Evolutionary conservation across 2,113 vertebrate species (phyloP).

Genomic region (Pelobates fuscus): DNA sequence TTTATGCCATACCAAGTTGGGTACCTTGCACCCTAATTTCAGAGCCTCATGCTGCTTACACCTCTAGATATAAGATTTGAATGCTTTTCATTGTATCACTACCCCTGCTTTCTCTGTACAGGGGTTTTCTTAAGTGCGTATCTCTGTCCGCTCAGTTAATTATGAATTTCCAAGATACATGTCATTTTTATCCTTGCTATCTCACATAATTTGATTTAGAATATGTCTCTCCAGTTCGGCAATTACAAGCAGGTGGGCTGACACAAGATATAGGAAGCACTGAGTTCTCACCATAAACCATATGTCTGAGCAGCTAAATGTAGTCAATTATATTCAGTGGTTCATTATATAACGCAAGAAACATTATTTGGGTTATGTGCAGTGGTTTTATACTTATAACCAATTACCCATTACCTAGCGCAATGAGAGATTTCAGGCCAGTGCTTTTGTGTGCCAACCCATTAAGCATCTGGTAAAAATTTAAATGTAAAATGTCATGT

Average conservation of each 20-base stretch:
- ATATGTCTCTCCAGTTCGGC: constrained; percentile 5
- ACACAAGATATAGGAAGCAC: background rate
- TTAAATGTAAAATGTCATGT: constrained; percentile 38
- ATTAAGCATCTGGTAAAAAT: constrained; percentile 44
- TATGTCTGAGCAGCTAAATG: constrained; percentile 35
- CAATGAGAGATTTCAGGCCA: constrained; percentile 14
- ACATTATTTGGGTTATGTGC: constrained; percentile 26
- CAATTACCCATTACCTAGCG: constrained; percentile 32
- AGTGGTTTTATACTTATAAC: constrained; percentile 30
- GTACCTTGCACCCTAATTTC: no score
- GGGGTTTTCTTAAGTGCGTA: background rate
- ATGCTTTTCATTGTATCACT: no score
- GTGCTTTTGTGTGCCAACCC: constrained; percentile 26
- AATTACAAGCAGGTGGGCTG: constrained; percentile 31
- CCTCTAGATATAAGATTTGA: no score
- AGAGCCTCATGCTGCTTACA: no score
- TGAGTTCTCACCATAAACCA: constrained; percentile 36
- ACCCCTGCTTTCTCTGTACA: no score
- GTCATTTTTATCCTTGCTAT: constrained; percentile 18
- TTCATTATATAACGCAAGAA: constrained; percentile 15
- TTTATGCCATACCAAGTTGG: no score
- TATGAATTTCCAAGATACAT: background rate
- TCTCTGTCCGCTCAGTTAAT: background rate
- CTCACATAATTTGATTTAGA: background rate
- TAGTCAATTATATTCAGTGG: constrained; percentile 23